Evolutionary conservation across 2,888 invertebrate species (phyloP).

Genomic region (Diploptera punctata): DNA sequence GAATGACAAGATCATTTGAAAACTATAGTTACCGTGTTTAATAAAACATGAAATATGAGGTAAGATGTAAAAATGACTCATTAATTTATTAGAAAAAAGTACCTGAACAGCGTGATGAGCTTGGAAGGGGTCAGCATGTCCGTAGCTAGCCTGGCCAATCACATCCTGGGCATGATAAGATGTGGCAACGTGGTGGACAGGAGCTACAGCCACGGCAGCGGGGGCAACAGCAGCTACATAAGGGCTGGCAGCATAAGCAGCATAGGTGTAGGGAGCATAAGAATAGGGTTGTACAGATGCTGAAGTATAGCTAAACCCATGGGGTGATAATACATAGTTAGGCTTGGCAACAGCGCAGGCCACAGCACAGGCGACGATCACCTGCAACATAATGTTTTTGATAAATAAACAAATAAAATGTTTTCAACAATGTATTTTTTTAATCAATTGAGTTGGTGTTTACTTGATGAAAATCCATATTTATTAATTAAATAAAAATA

Average conservation of each 20-base stretch:
- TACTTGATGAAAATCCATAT: too few relatives aligned
- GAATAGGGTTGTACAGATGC: neutral
- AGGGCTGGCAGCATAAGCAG: slow-evolving; percentile 25
- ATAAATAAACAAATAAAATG: too few relatives aligned
- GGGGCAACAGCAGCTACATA: slow-evolving; percentile 36
- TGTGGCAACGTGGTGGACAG: slow-evolving; percentile 39
- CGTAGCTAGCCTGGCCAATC: slow-evolving; percentile 48
- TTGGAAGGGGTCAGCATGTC: slow-evolving; percentile 46
- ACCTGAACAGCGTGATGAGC: slow-evolving; percentile 46
- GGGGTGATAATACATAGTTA: slow-evolving; percentile 33
- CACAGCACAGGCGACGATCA: slow-evolving; percentile 62
- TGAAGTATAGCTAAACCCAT: slow-evolving; percentile 9
- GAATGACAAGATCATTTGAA: too few relatives aligned
- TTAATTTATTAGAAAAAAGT: too few relatives aligned
- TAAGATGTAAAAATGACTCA: too few relatives aligned
- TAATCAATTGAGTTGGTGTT: too few relatives aligned
- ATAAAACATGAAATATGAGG: too few relatives aligned
- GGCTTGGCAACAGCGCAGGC: slow-evolving; percentile 51
- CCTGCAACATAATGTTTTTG: slow-evolving; percentile 56
- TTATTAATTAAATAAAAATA: too few relatives aligned
- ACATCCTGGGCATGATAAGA: slow-evolving; percentile 47
- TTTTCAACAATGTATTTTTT: too few relatives aligned
- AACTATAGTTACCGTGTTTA: too few relatives aligned
- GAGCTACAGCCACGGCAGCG: slow-evolving; percentile 39
- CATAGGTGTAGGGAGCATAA: slow-evolving; percentile 17